A percentile compares a stretch with the other conserved stretches of the same genome.
Evolutionary conservation across 2,888 invertebrate species (phyloP).

Genomic region (Phyllotreta striolata): DNA sequence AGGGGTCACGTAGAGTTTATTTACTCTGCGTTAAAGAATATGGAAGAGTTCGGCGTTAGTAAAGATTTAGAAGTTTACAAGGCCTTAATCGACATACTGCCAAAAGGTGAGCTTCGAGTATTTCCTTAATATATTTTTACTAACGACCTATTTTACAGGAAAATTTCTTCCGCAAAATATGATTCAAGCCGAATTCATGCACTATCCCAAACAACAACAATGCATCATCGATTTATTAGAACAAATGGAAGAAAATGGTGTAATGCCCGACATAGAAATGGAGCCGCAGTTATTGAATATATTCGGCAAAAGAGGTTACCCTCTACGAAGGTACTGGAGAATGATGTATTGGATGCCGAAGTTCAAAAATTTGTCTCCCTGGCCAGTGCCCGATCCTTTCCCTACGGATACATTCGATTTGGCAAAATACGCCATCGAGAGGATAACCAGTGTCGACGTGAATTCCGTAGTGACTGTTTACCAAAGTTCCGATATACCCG

Average conservation of each 20-base stretch:
- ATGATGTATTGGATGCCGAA: slow-evolving; percentile 96
- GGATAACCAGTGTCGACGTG: slow-evolving; percentile 84
- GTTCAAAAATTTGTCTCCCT: slow-evolving; percentile 89
- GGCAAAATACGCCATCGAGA: slow-evolving; percentile 81
- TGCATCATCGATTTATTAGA: slow-evolving; percentile 89
- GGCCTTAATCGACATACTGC: slow-evolving; percentile 82
- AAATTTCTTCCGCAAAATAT: slow-evolving; percentile 83
- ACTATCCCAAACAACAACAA: slow-evolving; percentile 96
- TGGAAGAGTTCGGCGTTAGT: slow-evolving; percentile 90
- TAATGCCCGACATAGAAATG: slow-evolving; percentile 91
- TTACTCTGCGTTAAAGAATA: slow-evolving; percentile 83
- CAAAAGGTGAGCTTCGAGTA: slow-evolving; percentile 67
- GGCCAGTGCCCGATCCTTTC: slow-evolving; percentile 79
- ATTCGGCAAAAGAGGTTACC: slow-evolving; percentile 82
- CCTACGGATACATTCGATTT: slow-evolving; percentile 80
- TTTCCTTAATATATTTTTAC: not conserved
- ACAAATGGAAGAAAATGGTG: slow-evolving; percentile 91
- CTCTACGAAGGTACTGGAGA: slow-evolving; percentile 77
- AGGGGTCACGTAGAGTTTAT: slow-evolving; percentile 95
- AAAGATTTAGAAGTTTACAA: slow-evolving; percentile 89
- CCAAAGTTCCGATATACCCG: slow-evolving; percentile 71
- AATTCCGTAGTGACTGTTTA: slow-evolving; percentile 59
- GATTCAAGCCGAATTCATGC: slow-evolving; percentile 89
- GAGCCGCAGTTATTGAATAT: slow-evolving; percentile 81
- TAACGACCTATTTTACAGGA: slow-evolving; percentile 53